Conservation (phyloP, 2,113 vertebrate genomes). For the Poeciliopsis retropinna region DNA sequence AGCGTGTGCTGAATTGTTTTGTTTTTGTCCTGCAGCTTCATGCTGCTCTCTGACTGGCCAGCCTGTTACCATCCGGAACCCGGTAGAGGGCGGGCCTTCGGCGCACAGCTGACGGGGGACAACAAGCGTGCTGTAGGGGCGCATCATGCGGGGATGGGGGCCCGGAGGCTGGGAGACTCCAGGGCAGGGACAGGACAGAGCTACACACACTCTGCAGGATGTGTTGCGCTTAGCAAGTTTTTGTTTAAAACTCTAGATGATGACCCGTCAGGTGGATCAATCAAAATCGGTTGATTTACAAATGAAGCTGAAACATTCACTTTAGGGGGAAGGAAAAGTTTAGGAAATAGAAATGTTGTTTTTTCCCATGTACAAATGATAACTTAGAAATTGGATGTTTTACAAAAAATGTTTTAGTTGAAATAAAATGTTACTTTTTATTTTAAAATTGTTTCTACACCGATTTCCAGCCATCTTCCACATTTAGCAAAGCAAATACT, state of each 20-base stretch:
- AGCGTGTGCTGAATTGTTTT: conserved; percentile 79
- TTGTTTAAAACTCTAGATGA: neutral
- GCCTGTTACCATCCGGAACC: conserved; percentile 97
- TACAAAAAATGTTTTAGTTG: too few relatives aligned
- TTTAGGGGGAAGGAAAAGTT: neutral
- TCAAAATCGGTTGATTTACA: neutral
- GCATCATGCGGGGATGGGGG: conserved; percentile 46
- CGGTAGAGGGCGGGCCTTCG: conserved; percentile 79
- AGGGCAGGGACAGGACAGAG: conserved; percentile 8
- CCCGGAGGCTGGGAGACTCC: conserved; percentile 33
- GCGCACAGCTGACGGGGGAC: conserved; percentile 86
- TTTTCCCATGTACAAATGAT: too few relatives aligned
- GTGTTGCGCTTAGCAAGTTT: conserved; percentile 3
- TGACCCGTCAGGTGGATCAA: neutral
- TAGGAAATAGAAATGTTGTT: too few relatives aligned
- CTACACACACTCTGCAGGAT: neutral
- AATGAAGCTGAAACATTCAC: neutral
- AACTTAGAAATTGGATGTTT: too few relatives aligned
- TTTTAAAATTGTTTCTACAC: too few relatives aligned
- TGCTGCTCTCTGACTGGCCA: conserved; percentile 85
- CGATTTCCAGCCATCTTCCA: too few relatives aligned
- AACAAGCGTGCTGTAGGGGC: conserved; percentile 76
- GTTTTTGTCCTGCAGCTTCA: conserved; percentile 82
- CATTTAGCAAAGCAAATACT: neutral
- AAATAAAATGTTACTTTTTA: too few relatives aligned